These are phyloP conservation scores for Alloplasta piceator DNA, from an alignment of 2,888 invertebrate genomes.

Conservation along the genomic window DNA sequence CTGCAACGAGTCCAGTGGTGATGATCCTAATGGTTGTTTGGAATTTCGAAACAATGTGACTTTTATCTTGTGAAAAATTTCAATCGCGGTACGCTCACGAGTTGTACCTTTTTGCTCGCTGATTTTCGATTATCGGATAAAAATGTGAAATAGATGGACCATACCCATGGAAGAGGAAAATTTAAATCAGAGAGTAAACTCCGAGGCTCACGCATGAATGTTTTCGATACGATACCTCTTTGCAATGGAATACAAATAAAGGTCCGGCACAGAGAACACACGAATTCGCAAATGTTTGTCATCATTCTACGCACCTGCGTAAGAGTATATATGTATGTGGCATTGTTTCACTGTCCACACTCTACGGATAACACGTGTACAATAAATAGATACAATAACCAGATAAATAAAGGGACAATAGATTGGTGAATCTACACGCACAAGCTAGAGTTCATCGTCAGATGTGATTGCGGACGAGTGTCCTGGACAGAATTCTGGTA, in stretches of 20 bases:
- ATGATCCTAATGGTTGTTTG: too few species aligned
- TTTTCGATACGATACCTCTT: conserved; percentile 16
- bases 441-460: not conserved
- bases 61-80: too few species aligned
- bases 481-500: conserved; percentile 28
- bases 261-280: conserved; percentile 47
- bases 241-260: conserved; percentile 57
- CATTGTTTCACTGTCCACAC: not conserved
- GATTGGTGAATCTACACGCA: too few species aligned
- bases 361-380: not conserved
- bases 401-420: too few species aligned
- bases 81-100: too few species aligned
- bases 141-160: conserved; percentile 36
- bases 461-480: conserved; percentile 31
- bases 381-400: not conserved
- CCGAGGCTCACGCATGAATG: conserved; percentile 14
- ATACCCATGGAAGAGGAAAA: not conserved
- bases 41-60: too few species aligned
- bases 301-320: conserved; percentile 9
- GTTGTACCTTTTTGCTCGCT: too few species aligned
- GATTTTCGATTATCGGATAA: not conserved
- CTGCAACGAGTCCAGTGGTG: too few species aligned
- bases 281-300: conserved; percentile 61
- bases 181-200: conserved; percentile 3
- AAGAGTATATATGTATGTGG: conserved; percentile 4